Conservation (phyloP, 2,797 vertebrate species). For the Hephaestus fuliginosus region DNA sequence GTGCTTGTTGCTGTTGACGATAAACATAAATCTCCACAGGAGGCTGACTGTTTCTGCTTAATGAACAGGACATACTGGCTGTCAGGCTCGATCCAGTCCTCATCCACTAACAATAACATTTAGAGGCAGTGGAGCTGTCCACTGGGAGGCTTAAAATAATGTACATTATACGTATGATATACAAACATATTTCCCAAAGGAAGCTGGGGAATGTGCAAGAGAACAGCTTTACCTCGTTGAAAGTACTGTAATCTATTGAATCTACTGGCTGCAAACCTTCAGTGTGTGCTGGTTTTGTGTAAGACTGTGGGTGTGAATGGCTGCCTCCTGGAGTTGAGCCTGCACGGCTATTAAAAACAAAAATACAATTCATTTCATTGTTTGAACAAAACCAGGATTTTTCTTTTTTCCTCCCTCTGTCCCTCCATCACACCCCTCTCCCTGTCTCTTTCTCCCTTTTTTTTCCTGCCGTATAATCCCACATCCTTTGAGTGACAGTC, state of each 20-base stretch:
- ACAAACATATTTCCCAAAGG: conserved; percentile 21
- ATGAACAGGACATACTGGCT: conserved; percentile 74
- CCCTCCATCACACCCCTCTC: conserved; percentile 1
- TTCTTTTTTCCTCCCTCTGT: conserved; percentile 40
- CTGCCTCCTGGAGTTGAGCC: conserved; percentile 67
- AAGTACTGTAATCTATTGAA: conserved; percentile 14
- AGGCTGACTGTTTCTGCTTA: conserved; percentile 63
- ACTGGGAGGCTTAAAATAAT: conserved; percentile 51
- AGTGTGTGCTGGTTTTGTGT: neutral
- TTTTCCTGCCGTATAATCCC: conserved; percentile 53
- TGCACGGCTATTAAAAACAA: conserved; percentile 53
- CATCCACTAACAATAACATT: conserved; percentile 62
- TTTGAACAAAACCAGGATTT: conserved; percentile 79
- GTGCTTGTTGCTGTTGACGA: conserved; percentile 64
- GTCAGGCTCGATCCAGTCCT: conserved; percentile 68
- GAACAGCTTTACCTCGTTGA: neutral
- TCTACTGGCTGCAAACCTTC: conserved; percentile 16
- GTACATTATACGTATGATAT: conserved; percentile 39
- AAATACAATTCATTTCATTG: conserved; percentile 78
- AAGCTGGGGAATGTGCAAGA: neutral
- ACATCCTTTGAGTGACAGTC: conserved; percentile 70
- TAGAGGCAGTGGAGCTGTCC: conserved; percentile 36
- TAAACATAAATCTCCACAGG: conserved; percentile 72
- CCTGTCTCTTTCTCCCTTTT: neutral
- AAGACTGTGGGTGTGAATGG: neutral